Evolutionary conservation across 2,888 invertebrate genomes (phyloP).

Genomic region (Morpho deidamia): DNA sequence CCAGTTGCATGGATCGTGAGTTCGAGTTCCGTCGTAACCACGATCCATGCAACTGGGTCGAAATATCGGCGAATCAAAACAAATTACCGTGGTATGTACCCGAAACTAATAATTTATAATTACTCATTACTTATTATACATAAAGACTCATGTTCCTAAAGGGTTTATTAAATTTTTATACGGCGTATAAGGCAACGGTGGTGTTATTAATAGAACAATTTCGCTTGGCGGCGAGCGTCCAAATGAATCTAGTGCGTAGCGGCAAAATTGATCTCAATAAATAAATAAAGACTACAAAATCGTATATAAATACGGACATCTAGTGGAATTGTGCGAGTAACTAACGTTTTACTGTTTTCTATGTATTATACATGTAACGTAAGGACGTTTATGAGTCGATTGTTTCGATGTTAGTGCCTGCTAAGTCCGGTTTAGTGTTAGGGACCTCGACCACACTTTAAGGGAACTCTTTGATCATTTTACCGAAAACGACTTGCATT

Average conservation of each 20-base stretch:
- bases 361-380: slow-evolving; percentile 63
- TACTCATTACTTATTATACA: slow-evolving; percentile 14
- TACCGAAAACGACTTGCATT: slow-evolving; percentile 58
- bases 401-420: slow-evolving; percentile 72
- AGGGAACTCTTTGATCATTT: slow-evolving; percentile 58
- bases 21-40: too few species aligned
- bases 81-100: too few species aligned
- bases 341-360: slow-evolving; percentile 67
- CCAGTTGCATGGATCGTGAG: too few species aligned
- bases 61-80: too few species aligned
- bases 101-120: too few species aligned
- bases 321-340: slow-evolving; percentile 74
- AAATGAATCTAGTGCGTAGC: slow-evolving; percentile 53
- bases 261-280: slow-evolving; percentile 74
- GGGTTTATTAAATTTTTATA: slow-evolving; percentile 16
- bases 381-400: slow-evolving; percentile 45
- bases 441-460: slow-evolving; percentile 56
- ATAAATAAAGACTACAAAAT: slow-evolving; percentile 63
- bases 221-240: slow-evolving; percentile 42
- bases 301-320: slow-evolving; percentile 57
- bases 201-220: slow-evolving; percentile 22
- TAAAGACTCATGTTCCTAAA: slow-evolving; percentile 34
- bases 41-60: too few species aligned
- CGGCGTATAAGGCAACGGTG: slow-evolving; percentile 30
- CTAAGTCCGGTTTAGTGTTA: slow-evolving; percentile 63